Percentiles rank a stretch among this genome's conserved stretches.
Evolutionary conservation across 2,113 vertebrate genomes (phyloP).

Genomic region (Garra rufa): DNA sequence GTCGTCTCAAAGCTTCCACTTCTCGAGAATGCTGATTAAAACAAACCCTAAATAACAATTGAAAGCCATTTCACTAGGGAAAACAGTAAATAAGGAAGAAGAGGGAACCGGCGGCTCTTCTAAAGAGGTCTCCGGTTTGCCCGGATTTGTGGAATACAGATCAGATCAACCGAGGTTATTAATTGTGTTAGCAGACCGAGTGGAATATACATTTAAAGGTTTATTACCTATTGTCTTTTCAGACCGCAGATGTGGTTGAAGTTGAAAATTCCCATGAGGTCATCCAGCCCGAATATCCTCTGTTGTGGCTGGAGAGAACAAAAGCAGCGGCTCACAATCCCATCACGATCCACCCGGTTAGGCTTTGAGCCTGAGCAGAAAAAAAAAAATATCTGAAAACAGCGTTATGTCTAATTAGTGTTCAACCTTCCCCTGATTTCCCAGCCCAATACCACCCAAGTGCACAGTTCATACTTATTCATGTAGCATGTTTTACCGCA

Average conservation of each 20-base stretch:
- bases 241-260: constrained; percentile 52
- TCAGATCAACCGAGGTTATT: constrained; percentile 53
- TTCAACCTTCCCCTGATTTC: constrained; percentile 65
- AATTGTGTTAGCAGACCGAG: constrained; percentile 56
- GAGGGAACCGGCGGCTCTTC: background rate
- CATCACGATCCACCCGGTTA: constrained; percentile 46
- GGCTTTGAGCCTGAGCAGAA: constrained; percentile 35
- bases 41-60: constrained; percentile 23
- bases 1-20: constrained; percentile 14
- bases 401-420: constrained; percentile 59
- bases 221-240: constrained; percentile 68
- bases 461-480: constrained; percentile 51
- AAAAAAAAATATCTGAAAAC: constrained; percentile 61
- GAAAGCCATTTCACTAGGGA: constrained; percentile 22
- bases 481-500: background rate
- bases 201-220: constrained; percentile 60
- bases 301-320: constrained; percentile 61
- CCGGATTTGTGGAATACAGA: constrained; percentile 51
- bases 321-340: constrained; percentile 53
- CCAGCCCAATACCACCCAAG: constrained; percentile 57
- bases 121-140: constrained; percentile 14
- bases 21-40: constrained; percentile 10
- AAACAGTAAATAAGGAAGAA: constrained; percentile 23
- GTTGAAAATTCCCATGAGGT: constrained; percentile 61
- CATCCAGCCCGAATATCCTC: constrained; percentile 56